Evolutionary conservation across 2,113 vertebrate genomes (phyloP).

Genomic region (Pachycephala philippinensis): DNA sequence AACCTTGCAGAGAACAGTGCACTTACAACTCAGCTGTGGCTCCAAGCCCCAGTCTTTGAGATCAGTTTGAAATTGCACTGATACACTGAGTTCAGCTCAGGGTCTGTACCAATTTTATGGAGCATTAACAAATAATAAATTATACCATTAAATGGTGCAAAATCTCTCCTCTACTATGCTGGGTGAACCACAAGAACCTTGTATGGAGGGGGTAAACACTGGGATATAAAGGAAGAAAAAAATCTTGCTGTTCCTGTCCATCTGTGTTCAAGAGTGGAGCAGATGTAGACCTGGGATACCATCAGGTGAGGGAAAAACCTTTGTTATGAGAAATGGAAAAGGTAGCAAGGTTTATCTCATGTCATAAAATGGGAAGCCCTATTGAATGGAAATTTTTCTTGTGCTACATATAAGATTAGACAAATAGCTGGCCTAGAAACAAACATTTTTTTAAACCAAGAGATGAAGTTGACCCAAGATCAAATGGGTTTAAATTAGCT

Average conservation of each 20-base stretch:
- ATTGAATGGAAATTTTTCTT: neutral
- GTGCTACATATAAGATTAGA: neutral
- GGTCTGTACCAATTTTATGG: neutral
- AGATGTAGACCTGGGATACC: neutral
- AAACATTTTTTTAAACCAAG: neutral
- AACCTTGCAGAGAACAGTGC: neutral
- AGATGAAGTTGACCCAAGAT: neutral
- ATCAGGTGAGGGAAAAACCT: neutral
- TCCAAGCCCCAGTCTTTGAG: neutral
- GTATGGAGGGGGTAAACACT: accelerated
- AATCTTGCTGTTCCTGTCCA: neutral
- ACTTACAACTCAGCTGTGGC: neutral
- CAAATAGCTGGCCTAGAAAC: neutral
- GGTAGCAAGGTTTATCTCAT: neutral
- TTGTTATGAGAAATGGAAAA: neutral
- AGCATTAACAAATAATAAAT: neutral
- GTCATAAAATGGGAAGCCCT: neutral
- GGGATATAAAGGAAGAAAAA: neutral
- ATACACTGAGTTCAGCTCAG: neutral
- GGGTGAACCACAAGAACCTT: neutral
- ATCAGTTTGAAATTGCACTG: neutral
- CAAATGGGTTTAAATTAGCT: neutral
- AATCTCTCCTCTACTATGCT: neutral
- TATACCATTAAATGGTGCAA: neutral
- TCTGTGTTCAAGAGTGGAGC: neutral